Conservation (phyloP, 2,888 invertebrate species). For the Chrysolina oricalcia region DNA sequence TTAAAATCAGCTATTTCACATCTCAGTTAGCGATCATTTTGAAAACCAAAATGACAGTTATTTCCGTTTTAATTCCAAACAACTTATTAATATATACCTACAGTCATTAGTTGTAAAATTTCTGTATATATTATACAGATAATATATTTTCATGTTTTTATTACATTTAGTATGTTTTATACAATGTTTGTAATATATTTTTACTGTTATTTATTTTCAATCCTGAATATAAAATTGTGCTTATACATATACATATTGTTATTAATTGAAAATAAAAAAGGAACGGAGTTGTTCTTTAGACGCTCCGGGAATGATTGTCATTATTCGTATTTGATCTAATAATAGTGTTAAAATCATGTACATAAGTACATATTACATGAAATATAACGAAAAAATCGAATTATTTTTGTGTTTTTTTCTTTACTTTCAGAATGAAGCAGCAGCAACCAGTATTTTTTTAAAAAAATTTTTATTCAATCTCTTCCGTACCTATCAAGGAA, state of each 20-base stretch:
- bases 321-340: constrained; percentile 70
- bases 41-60: constrained; percentile 65
- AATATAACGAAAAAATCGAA: constrained; percentile 68
- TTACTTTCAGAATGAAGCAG: neutral
- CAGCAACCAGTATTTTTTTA: too few relatives aligned
- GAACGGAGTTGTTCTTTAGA: constrained; percentile 62
- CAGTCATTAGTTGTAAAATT: constrained; percentile 67
- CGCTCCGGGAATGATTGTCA: constrained; percentile 71
- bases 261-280: constrained; percentile 61
- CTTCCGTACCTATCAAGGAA: too few relatives aligned
- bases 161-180: constrained; percentile 70
- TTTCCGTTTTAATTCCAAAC: constrained; percentile 59
- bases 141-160: constrained; percentile 67
- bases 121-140: constrained; percentile 70
- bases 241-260: constrained; percentile 63
- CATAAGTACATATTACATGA: constrained; percentile 71
- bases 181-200: constrained; percentile 70
- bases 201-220: constrained; percentile 70
- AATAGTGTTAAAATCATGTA: constrained; percentile 71
- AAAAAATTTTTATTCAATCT: too few relatives aligned
- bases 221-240: constrained; percentile 64
- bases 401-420: constrained; percentile 42
- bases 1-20: constrained; percentile 62
- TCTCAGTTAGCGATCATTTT: constrained; percentile 63
- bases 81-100: constrained; percentile 57